Evolutionary conservation across 2,888 invertebrate species (phyloP).

Genomic region (Heliconius erato): DNA sequence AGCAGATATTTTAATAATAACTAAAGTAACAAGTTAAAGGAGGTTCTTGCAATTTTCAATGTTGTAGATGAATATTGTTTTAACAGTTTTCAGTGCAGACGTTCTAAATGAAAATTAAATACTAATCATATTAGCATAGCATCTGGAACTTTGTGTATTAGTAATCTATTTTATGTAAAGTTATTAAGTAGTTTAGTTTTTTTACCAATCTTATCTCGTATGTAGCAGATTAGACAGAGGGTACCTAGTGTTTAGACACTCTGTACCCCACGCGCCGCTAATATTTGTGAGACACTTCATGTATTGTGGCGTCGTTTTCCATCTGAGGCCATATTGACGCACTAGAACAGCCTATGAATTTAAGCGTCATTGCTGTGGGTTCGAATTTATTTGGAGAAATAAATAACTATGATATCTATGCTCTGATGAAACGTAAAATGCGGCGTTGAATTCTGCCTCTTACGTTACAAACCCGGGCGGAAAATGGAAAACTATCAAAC

Average conservation of each 20-base stretch:
- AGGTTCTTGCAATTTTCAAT: constrained; percentile 8
- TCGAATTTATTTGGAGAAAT: background rate
- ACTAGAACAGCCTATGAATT: background rate
- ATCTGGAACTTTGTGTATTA: background rate
- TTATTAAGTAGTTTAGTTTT: background rate
- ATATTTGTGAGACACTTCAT: too few species aligned
- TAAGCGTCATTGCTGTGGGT: background rate
- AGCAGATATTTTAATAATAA: constrained; percentile 21
- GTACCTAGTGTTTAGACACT: too few species aligned
- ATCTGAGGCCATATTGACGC: too few species aligned
- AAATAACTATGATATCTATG: too few species aligned
- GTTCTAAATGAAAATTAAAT: background rate
- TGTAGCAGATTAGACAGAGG: too few species aligned
- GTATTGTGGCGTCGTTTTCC: too few species aligned
- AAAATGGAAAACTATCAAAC: too few species aligned
- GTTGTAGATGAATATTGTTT: background rate
- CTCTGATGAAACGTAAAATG: background rate
- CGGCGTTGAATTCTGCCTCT: background rate
- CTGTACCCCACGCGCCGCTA: too few species aligned
- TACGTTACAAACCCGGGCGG: background rate
- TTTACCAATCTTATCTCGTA: too few species aligned
- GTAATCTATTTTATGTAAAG: background rate
- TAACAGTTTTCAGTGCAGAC: background rate
- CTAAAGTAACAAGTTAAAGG: background rate
- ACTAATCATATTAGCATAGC: background rate